A percentile compares a stretch with the other conserved stretches of the same genome.
Evolutionary conservation across 2,113 vertebrate genomes (phyloP).

Genomic region (Cryptotis parvus): DNA sequence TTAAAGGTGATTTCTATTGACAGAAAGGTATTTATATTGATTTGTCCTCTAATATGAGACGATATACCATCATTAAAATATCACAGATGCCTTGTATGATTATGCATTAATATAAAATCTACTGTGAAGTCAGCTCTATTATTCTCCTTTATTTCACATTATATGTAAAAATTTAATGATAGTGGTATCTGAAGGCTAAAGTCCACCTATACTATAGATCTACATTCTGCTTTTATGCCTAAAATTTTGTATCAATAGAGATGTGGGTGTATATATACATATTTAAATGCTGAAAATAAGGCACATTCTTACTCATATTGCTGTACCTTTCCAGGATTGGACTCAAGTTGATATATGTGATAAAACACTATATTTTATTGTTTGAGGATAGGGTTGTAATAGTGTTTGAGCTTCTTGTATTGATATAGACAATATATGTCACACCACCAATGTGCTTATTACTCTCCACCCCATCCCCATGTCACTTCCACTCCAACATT

Average conservation of each 20-base stretch:
- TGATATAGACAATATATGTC: too few species aligned
- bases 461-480: too few species aligned
- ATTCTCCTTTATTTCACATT: constrained; percentile 34
- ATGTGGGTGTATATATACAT: too few species aligned
- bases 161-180: constrained; percentile 17
- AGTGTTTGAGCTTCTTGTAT: too few species aligned
- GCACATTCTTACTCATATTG: background rate
- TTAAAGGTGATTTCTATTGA: constrained; percentile 16
- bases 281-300: background rate
- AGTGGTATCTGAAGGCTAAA: background rate
- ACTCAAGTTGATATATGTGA: constrained; percentile 11
- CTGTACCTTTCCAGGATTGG: background rate
- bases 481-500: too few species aligned
- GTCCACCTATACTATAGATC: background rate
- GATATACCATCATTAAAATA: background rate
- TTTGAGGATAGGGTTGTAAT: too few species aligned
- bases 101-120: constrained; percentile 30
- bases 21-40: constrained; percentile 21
- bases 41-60: background rate
- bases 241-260: too few species aligned
- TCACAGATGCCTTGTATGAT: background rate
- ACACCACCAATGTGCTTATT: too few species aligned
- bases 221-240: too few species aligned
- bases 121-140: background rate
- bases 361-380: constrained; percentile 4